Evolutionary conservation across 2,888 invertebrate genomes (phyloP), one percentile per base, ranked within the genome.

Genomic region (Patella caerulea): DNA sequence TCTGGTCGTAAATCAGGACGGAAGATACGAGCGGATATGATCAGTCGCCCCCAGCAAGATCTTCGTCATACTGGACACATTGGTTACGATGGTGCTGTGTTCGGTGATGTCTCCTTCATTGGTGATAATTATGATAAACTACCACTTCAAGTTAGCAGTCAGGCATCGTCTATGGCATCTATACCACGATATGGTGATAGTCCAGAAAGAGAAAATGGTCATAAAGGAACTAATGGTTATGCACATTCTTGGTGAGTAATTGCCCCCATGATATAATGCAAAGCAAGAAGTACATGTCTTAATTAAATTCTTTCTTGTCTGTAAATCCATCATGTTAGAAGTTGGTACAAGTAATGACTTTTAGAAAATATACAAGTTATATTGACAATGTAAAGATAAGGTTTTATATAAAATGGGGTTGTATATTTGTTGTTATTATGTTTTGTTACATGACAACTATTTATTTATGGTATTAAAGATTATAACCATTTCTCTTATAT

Each of bases 31-130:
- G 94, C 94, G n/a, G 95, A 95, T 92, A 93, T 95, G 98, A 99
- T 99, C 88, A 98, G 98, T 73, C 95, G 96, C 80, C 99, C 99
- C 0, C 98, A 98, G 91, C 98, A 97, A 65, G 98, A 99, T 91
- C 94, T 99, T 29, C 96, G 98, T 88, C 99, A 99, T 91, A 99
- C 98, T 0, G 95, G 95, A 12, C 99, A 99, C 91, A 97, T 99
- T 15, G 99, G 99, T 0, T 93, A 98, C 71, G 99, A 99, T 91
- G 99, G 99, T 0, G 97, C 97, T 53, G 96, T 96, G 90, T 99
- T 99, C 92, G 99, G 99, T 2, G 98, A 99, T 92, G 95, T 99
- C 71, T 94, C 95, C 74, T 91, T 95, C 86, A 93, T 95, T 19
- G 94, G 94, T 2, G 94, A 94, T 79, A 90, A 92, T 84, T 91